Percentiles rank a stretch among this genome's conserved stretches.
Conservation (phyloP, 53 echinoderm and acorn worm species). For the Paracentrotus lividus region DNA sequence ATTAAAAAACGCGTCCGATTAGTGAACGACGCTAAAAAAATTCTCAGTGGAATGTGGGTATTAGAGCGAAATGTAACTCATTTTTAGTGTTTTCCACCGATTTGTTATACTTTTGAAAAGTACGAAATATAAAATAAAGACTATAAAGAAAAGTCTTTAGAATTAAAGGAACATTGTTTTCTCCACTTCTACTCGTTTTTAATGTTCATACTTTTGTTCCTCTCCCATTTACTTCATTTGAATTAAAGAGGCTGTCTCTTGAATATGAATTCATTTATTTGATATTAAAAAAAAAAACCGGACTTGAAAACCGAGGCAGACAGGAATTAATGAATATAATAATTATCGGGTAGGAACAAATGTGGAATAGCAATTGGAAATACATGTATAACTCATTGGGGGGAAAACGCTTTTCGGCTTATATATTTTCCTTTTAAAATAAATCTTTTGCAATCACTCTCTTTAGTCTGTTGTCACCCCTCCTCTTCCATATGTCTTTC, state of each 20-base stretch:
- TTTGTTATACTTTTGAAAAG: too few relatives aligned
- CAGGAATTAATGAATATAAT: background rate
- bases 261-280: background rate
- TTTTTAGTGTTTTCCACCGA: too few relatives aligned
- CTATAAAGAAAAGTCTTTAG: background rate
- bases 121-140: background rate
- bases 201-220: too few relatives aligned
- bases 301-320: background rate
- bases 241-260: background rate
- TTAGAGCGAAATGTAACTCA: too few relatives aligned
- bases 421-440: background rate
- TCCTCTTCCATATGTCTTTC: background rate
- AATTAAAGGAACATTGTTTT: too few relatives aligned
- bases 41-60: too few relatives aligned
- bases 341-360: background rate
- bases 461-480: too few relatives aligned
- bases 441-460: too few relatives aligned
- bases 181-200: background rate
- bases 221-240: background rate
- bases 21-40: too few relatives aligned
- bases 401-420: too few relatives aligned
- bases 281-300: background rate
- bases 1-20: too few relatives aligned
- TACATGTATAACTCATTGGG: too few relatives aligned
- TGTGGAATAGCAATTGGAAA: background rate